Evolutionary conservation across 2,113 vertebrate species (phyloP).

Genomic region (Leucoraja erinaceus): DNA sequence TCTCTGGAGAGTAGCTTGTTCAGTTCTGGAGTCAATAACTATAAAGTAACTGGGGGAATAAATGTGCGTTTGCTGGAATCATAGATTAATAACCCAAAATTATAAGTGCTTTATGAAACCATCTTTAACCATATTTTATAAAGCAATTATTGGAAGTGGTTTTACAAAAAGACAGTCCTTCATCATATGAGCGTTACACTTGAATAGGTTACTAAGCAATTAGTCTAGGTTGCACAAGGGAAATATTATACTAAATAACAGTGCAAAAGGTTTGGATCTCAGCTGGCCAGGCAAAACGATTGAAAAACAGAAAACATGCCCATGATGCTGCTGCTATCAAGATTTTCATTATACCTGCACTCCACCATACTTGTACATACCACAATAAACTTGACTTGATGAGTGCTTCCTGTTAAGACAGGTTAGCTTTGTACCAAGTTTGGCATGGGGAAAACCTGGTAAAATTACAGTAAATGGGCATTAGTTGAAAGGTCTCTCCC

Average conservation of each 20-base stretch:
- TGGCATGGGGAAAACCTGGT: no score
- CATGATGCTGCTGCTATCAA: no score
- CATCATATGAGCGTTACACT: background rate
- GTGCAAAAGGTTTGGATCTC: background rate
- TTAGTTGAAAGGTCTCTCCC: no score
- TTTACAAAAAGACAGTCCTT: background rate
- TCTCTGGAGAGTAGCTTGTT: background rate
- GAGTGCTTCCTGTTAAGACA: no score
- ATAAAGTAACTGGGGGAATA: background rate
- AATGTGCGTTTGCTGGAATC: background rate
- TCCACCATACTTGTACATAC: no score
- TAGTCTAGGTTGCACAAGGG: background rate
- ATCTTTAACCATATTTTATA: background rate
- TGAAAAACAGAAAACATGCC: background rate
- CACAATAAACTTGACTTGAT: no score
- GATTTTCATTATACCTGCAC: no score
- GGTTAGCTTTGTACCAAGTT: no score
- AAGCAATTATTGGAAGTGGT: background rate
- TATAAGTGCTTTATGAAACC: background rate
- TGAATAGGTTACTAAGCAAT: background rate
- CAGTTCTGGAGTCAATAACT: background rate
- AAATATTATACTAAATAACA: background rate
- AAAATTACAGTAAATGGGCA: no score
- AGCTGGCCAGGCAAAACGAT: background rate
- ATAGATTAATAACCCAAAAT: background rate